Evolutionary conservation across 1,140 invertebrate genomes (phyloP).

Genomic region (Pseudobourletiella spinata): DNA sequence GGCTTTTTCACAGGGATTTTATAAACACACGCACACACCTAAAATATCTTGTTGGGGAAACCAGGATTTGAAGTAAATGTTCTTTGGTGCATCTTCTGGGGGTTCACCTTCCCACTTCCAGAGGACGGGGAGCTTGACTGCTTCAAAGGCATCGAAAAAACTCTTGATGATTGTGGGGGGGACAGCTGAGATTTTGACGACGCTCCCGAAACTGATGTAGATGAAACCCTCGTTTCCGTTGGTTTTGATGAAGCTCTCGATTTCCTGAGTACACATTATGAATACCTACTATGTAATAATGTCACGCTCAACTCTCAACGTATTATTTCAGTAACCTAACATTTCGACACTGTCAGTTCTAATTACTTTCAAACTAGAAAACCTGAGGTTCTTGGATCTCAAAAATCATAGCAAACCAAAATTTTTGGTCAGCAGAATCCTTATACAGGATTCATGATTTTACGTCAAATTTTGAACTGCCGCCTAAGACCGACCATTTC

Average conservation of each 20-base stretch:
- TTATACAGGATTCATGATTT: too few species aligned
- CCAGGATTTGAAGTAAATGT: slow-evolving; percentile 30
- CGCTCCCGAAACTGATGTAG: slow-evolving; percentile 47
- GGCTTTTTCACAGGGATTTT: background rate
- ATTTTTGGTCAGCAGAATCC: too few species aligned
- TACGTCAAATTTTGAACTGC: too few species aligned
- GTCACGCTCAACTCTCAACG: too few species aligned
- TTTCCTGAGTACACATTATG: slow-evolving; percentile 33
- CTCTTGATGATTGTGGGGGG: slow-evolving; percentile 7
- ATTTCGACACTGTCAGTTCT: too few species aligned
- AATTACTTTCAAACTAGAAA: too few species aligned
- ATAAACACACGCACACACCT: slow-evolving; percentile 14
- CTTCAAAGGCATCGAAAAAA: slow-evolving; percentile 20
- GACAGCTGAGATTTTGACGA: slow-evolving; percentile 39
- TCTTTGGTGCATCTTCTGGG: slow-evolving; percentile 18
- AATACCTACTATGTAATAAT: too few species aligned
- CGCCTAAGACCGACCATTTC: too few species aligned
- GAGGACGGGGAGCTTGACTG: slow-evolving; percentile 19
- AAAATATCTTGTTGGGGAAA: slow-evolving; percentile 33
- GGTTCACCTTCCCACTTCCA: slow-evolving; percentile 33
- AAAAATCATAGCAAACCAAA: too few species aligned
- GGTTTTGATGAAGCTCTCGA: slow-evolving; percentile 44
- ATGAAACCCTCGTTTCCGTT: slow-evolving; percentile 44
- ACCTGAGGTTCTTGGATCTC: too few species aligned
- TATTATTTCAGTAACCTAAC: too few species aligned